Percentiles rank a stretch among this genome's conserved stretches.
phyloP scores from a whole-genome alignment of 2,888 invertebrate species.

The Drosophila pseudotalamancana region DNA sequence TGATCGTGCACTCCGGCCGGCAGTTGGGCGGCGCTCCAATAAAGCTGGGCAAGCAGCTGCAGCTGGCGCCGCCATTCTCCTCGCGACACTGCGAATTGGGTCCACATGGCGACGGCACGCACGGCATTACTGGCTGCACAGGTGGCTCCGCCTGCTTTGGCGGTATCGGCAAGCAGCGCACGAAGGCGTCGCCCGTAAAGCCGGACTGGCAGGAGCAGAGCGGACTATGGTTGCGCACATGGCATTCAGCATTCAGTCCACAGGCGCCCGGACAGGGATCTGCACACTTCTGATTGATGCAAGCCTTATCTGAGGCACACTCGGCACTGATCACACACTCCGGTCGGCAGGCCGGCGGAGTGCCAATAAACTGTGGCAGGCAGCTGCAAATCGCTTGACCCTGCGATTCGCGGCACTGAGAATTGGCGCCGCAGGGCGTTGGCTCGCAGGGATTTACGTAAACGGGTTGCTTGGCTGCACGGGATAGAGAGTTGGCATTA shows the following conservation, averaged over 20 bases:
- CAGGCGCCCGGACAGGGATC: conserved; percentile 93
- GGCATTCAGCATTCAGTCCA: conserved; percentile 91
- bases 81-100: conserved; percentile 90
- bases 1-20: conserved; percentile 91
- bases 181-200: conserved; percentile 92
- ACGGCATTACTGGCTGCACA: conserved; percentile 86
- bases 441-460: conserved; percentile 88
- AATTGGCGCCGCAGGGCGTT: conserved; percentile 92
- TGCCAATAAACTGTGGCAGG: conserved; percentile 89
- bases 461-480: conserved; percentile 66
- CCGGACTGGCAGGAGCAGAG: conserved; percentile 90
- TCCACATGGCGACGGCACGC: conserved; percentile 92
- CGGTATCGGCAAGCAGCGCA: conserved; percentile 86
- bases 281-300: conserved; percentile 90
- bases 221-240: conserved; percentile 92
- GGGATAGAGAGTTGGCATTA: conserved; percentile 15
- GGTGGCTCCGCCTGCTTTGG: conserved; percentile 80
- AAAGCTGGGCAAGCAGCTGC: conserved; percentile 89
- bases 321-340: conserved; percentile 93
- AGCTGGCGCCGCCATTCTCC: conserved; percentile 88
- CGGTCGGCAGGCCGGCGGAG: conserved; percentile 91
- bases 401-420: conserved; percentile 88
- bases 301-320: conserved; percentile 90
- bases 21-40: conserved; percentile 91
- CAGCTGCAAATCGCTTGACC: conserved; percentile 90